phyloP scores from a whole-genome alignment of 2,113 vertebrate genomes.

The Craseonycteris thonglongyai region DNA sequence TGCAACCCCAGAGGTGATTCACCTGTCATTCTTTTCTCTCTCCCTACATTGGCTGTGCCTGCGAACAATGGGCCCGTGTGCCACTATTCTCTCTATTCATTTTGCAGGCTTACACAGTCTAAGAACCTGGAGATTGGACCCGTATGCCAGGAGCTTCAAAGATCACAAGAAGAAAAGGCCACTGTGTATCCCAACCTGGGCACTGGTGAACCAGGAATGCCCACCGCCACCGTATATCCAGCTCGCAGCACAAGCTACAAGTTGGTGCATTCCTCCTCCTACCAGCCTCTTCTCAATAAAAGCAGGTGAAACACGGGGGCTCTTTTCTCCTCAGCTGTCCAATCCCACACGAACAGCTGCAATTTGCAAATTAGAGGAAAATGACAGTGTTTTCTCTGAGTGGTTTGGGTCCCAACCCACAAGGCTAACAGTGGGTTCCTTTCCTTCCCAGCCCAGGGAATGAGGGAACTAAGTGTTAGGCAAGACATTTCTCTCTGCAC shows the following conservation, averaged over 20 bases:
- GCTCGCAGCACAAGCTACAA: conserved; percentile 47
- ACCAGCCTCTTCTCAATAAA: background rate
- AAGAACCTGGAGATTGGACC: background rate
- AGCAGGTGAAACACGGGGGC: conserved; percentile 32
- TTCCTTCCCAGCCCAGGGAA: background rate
- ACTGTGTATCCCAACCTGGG: background rate
- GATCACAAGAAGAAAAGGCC: background rate
- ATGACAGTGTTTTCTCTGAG: conserved; percentile 60
- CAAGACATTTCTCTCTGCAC: background rate
- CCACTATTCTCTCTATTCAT: background rate
- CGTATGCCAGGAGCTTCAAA: background rate
- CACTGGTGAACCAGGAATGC: background rate
- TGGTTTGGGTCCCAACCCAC: conserved; percentile 35
- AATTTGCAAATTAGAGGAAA: conserved; percentile 69
- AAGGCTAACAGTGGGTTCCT: background rate
- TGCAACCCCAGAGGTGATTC: background rate
- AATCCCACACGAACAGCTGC: conserved; percentile 44
- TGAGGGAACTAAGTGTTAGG: background rate
- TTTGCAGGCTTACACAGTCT: background rate
- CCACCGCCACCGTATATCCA: background rate
- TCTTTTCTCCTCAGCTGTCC: conserved; percentile 30
- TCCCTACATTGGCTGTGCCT: background rate
- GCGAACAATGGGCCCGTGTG: background rate
- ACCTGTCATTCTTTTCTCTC: background rate
- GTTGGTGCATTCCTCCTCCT: background rate